These are phyloP conservation scores for Pseudonaja textilis DNA, from an alignment of 2,113 vertebrate genomes.

Conservation along the genomic window DNA sequence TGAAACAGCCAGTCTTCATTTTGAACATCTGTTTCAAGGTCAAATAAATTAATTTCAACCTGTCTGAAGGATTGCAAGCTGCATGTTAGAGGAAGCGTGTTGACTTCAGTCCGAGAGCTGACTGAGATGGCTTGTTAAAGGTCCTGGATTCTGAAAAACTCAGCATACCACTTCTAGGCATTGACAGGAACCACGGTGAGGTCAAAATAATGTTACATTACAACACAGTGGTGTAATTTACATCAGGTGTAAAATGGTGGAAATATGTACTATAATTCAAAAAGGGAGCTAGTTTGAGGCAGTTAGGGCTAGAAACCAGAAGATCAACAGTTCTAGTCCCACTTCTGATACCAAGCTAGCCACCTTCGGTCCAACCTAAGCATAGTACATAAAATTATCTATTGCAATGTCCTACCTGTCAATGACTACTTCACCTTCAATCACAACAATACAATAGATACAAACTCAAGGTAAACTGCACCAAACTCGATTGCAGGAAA, in stretches of 20 bases:
- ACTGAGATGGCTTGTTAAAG: not conserved
- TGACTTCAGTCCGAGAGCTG: not conserved
- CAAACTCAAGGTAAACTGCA: no score
- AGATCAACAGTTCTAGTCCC: not conserved
- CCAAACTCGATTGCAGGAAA: no score
- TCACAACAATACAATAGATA: no score
- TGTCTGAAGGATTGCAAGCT: not conserved
- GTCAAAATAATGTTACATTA: not conserved
- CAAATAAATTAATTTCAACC: not conserved
- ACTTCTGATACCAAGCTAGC: not conserved
- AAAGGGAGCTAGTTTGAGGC: not conserved
- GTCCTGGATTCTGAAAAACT: not conserved
- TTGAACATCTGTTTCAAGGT: not conserved
- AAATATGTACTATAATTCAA: not conserved
- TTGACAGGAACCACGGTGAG: not conserved
- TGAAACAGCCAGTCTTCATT: not conserved
- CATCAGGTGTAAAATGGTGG: not conserved
- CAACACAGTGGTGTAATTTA: not conserved
- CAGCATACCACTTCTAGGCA: not conserved
- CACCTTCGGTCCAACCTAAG: no score
- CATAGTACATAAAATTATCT: no score
- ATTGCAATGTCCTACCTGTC: no score
- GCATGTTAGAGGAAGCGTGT: not conserved
- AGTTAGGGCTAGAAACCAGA: not conserved
- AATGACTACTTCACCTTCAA: no score